Conservation (phyloP, 2,888 invertebrate genomes). For the Napeogenes sylphis region DNA sequence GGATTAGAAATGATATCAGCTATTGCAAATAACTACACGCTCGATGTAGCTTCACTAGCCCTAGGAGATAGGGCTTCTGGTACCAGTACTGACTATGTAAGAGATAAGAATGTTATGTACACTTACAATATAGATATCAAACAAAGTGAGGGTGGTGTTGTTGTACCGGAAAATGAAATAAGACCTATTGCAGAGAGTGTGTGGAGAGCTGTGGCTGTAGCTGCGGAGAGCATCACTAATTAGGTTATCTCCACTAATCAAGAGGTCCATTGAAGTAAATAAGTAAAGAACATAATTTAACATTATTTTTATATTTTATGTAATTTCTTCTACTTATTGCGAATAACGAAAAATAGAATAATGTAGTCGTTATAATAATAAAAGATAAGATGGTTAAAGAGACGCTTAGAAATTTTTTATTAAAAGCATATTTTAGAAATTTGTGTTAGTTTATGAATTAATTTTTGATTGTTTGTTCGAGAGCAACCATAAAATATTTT, state of each 20-base stretch:
- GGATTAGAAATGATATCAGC: slow-evolving; percentile 49
- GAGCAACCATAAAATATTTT: too few species aligned
- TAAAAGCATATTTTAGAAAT: too few species aligned
- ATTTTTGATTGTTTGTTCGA: too few species aligned
- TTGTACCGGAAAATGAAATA: slow-evolving; percentile 53
- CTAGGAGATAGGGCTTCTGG: slow-evolving; percentile 59
- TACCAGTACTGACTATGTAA: slow-evolving; percentile 57
- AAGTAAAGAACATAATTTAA: too few species aligned
- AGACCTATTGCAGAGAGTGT: slow-evolving; percentile 47
- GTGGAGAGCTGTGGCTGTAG: slow-evolving; percentile 54
- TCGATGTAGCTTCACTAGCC: slow-evolving; percentile 50
- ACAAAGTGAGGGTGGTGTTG: slow-evolving; percentile 44
- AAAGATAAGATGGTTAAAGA: too few species aligned
- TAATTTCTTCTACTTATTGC: too few species aligned
- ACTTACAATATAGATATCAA: slow-evolving; percentile 55
- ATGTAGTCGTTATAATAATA: too few species aligned
- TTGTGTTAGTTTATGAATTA: too few species aligned
- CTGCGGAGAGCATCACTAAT: slow-evolving; percentile 38
- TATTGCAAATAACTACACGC: slow-evolving; percentile 43
- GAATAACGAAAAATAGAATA: too few species aligned
- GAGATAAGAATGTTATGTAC: slow-evolving; percentile 44
- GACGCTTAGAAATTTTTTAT: too few species aligned
- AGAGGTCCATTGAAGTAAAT: too few species aligned
- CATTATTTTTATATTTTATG: too few species aligned
- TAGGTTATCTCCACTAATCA: background rate